A percentile compares a stretch with the other conserved stretches of the same genome.
Conservation (phyloP, 2,888 invertebrate species). For the Lochmaea crataegi region DNA sequence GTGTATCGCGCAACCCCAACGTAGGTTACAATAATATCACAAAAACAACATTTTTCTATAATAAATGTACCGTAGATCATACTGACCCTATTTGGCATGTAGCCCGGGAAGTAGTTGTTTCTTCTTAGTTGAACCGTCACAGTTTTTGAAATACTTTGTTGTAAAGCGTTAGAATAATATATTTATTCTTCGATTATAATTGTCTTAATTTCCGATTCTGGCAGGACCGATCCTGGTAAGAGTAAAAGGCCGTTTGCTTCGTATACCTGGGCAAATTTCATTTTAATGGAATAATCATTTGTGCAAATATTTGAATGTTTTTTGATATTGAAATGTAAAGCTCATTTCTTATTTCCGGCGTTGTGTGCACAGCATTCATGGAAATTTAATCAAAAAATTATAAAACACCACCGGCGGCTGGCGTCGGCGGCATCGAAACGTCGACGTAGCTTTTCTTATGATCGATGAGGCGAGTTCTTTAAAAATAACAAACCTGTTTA, state of each 20-base stretch:
- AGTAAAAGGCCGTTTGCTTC: slow-evolving; percentile 16
- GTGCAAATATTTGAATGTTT: slow-evolving; percentile 67
- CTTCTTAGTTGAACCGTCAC: too few species aligned
- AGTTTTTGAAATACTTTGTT: too few species aligned
- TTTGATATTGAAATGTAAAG: slow-evolving; percentile 66
- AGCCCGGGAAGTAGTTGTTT: too few species aligned
- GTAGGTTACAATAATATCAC: too few species aligned
- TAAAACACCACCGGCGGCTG: slow-evolving; percentile 58
- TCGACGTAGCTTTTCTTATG: slow-evolving; percentile 52
- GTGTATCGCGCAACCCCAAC: too few species aligned
- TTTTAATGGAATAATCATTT: slow-evolving; percentile 68
- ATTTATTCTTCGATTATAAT: too few species aligned
- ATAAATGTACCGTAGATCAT: too few species aligned
- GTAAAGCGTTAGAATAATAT: too few species aligned
- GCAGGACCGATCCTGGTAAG: neutral
- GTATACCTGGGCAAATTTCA: slow-evolving; percentile 66
- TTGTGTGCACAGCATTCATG: slow-evolving; percentile 62
- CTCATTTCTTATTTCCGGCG: slow-evolving; percentile 61
- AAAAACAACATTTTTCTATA: too few species aligned
- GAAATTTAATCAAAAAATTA: slow-evolving; percentile 66
- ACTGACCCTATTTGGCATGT: too few species aligned
- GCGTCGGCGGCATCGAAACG: slow-evolving; percentile 53
- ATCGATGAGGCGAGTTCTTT: slow-evolving; percentile 56
- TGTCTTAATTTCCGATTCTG: neutral
- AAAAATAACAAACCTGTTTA: slow-evolving; percentile 56